These are phyloP conservation scores for Liodrosophila aerea DNA, from an alignment of 2,888 invertebrate species.

Conservation along the genomic window DNA sequence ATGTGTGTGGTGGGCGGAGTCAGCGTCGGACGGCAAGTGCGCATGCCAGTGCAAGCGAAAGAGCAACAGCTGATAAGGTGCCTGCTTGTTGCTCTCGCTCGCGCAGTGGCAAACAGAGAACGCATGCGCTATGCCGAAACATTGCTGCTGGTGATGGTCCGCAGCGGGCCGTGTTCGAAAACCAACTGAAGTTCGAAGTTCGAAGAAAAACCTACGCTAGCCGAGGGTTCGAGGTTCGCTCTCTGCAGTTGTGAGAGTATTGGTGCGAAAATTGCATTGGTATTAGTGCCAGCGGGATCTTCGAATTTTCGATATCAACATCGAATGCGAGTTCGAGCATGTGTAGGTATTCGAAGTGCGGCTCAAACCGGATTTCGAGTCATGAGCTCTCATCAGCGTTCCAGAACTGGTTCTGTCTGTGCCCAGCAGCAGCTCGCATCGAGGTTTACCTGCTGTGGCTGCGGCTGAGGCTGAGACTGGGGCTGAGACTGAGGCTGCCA, in stretches of 20 bases:
- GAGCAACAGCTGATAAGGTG: slow-evolving; percentile 30
- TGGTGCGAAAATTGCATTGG: slow-evolving; percentile 48
- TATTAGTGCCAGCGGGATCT: slow-evolving; percentile 63
- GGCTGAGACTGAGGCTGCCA: slow-evolving; percentile 37
- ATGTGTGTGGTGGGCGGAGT: slow-evolving; percentile 79
- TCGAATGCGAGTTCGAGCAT: slow-evolving; percentile 1
- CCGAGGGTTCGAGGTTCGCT: slow-evolving; percentile 41
- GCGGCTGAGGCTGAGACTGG: slow-evolving; percentile 13
- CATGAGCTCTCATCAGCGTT: slow-evolving; percentile 27
- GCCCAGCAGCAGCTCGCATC: slow-evolving; percentile 4
- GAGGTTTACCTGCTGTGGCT: slow-evolving; percentile 61
- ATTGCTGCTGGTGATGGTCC: slow-evolving; percentile 30
- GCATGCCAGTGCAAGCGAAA: slow-evolving; percentile 56
- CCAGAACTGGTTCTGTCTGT: slow-evolving; percentile 60
- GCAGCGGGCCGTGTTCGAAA: slow-evolving; percentile 51
- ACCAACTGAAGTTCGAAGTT: slow-evolving; percentile 66
- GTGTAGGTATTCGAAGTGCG: slow-evolving; percentile 44
- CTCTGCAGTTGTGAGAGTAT: slow-evolving; percentile 35
- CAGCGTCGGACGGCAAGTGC: slow-evolving; percentile 46
- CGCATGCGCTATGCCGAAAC: slow-evolving; percentile 53
- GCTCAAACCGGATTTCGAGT: slow-evolving; percentile 66
- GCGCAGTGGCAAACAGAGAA: slow-evolving; percentile 26
- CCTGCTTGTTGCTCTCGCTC: slow-evolving; percentile 21
- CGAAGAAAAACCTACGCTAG: slow-evolving; percentile 53
- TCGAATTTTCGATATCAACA: slow-evolving; percentile 57